phyloP scores from a whole-genome alignment of 2,797 vertebrate species.

The Meda fulgida region DNA sequence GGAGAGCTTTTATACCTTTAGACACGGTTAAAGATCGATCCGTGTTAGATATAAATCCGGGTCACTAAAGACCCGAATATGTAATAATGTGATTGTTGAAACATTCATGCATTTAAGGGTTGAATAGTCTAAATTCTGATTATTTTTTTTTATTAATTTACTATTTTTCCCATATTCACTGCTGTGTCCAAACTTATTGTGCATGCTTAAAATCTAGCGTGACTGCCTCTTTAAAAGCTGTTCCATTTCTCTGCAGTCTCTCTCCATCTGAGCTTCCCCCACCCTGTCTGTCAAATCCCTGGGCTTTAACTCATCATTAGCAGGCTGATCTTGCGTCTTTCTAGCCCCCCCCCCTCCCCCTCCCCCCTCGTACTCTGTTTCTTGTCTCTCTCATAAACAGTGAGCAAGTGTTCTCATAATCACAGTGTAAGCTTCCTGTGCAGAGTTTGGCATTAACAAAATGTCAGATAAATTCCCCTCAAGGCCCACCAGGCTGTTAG shows the following conservation, averaged over 20 bases:
- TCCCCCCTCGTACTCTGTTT: conserved; percentile 23
- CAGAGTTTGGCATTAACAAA: conserved; percentile 68
- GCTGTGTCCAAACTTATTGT: background rate
- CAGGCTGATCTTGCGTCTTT: conserved; percentile 56
- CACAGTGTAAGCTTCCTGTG: conserved; percentile 64
- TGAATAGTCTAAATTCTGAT: background rate
- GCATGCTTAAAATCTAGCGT: background rate
- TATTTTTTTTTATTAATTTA: no score
- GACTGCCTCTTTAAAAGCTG: background rate
- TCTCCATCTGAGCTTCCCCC: conserved; percentile 61
- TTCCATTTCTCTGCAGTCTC: background rate
- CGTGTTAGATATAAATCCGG: background rate
- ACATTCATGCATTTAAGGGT: no score
- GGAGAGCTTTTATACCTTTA: background rate
- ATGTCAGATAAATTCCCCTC: conserved; percentile 74
- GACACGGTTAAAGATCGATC: background rate
- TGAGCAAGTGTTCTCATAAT: conserved; percentile 51
- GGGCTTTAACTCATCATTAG: conserved; percentile 68
- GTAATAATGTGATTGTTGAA: background rate
- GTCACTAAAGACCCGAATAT: background rate
- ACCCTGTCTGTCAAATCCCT: conserved; percentile 61
- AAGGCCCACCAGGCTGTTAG: conserved; percentile 67
- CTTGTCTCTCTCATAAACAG: conserved; percentile 12
- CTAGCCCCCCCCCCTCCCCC: conserved; percentile 41
- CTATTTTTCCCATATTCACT: background rate